Base-by-base conservation (phyloP, 2,797 vertebrate species). In the Chloroceryle inda region DNA sequence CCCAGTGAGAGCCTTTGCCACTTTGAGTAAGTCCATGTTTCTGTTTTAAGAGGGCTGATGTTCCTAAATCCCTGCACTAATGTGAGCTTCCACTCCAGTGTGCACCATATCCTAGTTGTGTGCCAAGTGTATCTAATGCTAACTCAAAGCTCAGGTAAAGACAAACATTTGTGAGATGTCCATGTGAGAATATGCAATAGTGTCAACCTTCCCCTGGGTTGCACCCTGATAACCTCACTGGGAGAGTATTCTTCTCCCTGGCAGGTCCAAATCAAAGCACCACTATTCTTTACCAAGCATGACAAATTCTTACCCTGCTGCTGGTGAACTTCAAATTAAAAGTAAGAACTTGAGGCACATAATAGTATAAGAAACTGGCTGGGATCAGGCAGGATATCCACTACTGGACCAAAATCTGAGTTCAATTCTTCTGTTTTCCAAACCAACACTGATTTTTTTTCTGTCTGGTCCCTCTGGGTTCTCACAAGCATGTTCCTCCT, bases 391-490 rank as follows among this genome's bases (percentile, higher is more conserved):
- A 91, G 35, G 45, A 47, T 59, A 79, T 29, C 38, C 29, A 7
- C 71, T 69, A 19, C 2, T 13, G 23, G 16, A 26, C 37, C 24
- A 75, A 80, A 87, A 66, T 33, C 26, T 67, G 20, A 72, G 42
- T 49, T 18, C 5, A 38, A 1, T 31, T 73, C 37, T 49, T 84
- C 83, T 64, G 3, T 61, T 16, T 75, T 62, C 62, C 8, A 33
- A 2, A 33, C 21, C 50, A 81, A 1, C 2, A 1, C 3, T 62
- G 15, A 2, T 20, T 13, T 40, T 40, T 66, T 64, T 58, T 11
- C 37, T n/a, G 33, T 22, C 24, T 72, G 33, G 6, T 78, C 35
- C 24, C 76, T 79, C 40, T 29, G 52, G 23, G 12, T 81, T 88
- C 47, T 91, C 21, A 44, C 0, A 1, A 89, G 22, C 21, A 23